Percentiles rank a stretch among this genome's conserved stretches.
These are phyloP conservation scores for Enteromius thamalakanensis DNA, from an alignment of 2,797 vertebrate species.

Conservation along the genomic window DNA sequence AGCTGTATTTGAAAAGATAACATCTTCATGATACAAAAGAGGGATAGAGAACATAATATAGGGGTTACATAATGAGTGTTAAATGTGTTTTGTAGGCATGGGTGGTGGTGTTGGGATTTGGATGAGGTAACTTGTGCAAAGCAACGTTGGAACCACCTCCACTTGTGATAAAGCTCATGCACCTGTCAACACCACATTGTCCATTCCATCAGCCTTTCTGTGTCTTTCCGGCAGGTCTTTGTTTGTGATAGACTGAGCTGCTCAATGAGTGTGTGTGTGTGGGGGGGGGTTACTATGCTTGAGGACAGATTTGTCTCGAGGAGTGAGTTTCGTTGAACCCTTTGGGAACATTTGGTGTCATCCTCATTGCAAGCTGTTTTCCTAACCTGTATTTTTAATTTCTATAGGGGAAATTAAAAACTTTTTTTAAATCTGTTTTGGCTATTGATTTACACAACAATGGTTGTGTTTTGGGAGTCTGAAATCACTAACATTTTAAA, in stretches of 20 bases:
- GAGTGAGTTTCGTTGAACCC: conserved; percentile 6
- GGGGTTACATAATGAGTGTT: background rate
- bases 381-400: background rate
- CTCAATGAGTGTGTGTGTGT: conserved; percentile 22
- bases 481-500: background rate
- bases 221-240: conserved; percentile 42
- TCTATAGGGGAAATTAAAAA: background rate
- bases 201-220: conserved; percentile 28
- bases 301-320: conserved; percentile 7
- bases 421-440: background rate
- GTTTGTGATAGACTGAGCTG: conserved; percentile 34
- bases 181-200: conserved; percentile 39
- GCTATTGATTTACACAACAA: background rate
- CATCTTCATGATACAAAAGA: background rate
- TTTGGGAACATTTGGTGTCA: background rate
- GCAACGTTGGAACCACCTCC: conserved; percentile 34
- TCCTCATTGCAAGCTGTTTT: background rate
- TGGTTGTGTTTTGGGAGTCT: background rate
- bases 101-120: conserved; percentile 21
- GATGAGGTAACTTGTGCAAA: conserved; percentile 25
- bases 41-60: background rate
- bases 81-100: conserved; percentile 16
- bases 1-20: conserved; percentile 1
- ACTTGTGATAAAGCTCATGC: conserved; percentile 38
- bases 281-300: conserved; percentile 10